Base-by-base conservation (phyloP, 2,888 invertebrate species). In the Pteria penguin region DNA sequence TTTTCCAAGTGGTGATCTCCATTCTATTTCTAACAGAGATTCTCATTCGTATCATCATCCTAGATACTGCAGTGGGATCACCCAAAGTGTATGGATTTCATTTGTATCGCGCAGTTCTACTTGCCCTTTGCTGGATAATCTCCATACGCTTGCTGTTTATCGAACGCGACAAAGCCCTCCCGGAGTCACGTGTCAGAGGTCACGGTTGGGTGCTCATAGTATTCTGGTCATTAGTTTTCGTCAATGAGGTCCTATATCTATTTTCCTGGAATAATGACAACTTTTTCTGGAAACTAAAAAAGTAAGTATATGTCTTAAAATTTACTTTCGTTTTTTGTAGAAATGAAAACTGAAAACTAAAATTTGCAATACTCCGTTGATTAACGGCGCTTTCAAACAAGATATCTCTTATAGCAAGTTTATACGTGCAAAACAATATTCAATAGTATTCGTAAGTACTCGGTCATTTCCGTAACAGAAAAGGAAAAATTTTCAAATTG, bases 221-320 rank as follows among this genome's bases (percentile, higher is more conserved):
- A 31, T 98, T 97, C 92, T 98, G 98, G 97, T 96, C 97, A 0
- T 91, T 97, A 88, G 94, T 96, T 26, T 97, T 98, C 90, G 94
- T 96, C 4, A 94, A 95, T 27, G 97, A 98, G 92, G 97, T 97
- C 91, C 93, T 98, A 78, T 94, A 96, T 0, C 96, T 98, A 87
- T 93, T 98, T 69, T 98, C 97, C 91, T 94, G 97, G 79, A 95
- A 95, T 82, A 96, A 96, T 89, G 94, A 95, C 85, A 95, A 96
- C 90, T 98, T 98, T 97, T 98, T 98, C 97, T 98, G 97, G 93
- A 94, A 95, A 88, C 93, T 97, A 55, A 94, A 95, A 88, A 94
- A 94, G 97, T 97, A 93, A 94, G 95, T 94, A 52, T 36, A 27
- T 29, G 3, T 26, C 26, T 29, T 31, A 32, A 4, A 1, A 0